A percentile compares a stretch with the other conserved stretches of the same genome.
phyloP scores from a whole-genome alignment of 1,140 invertebrate species.

The Brachionus manjavacas region DNA sequence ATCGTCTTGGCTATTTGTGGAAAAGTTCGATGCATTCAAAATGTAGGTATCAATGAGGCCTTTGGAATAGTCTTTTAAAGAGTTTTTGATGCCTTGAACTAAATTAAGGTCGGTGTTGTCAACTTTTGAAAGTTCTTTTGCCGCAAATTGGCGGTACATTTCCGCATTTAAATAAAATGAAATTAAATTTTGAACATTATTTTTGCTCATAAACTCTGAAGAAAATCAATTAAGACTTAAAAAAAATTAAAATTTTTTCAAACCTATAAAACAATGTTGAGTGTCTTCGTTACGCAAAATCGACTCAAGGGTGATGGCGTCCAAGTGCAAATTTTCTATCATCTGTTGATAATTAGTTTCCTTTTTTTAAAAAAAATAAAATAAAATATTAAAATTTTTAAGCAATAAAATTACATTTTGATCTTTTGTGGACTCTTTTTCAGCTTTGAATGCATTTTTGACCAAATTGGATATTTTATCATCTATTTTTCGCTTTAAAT shows the following conservation, averaged over 20 bases:
- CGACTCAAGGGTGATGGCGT: slow-evolving; percentile 69
- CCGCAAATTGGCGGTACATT: slow-evolving; percentile 44
- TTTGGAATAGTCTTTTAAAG: not conserved
- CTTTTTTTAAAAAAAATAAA: not conserved
- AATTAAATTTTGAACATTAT: slow-evolving; percentile 70
- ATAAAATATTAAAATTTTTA: not conserved
- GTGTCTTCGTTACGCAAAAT: slow-evolving; percentile 75
- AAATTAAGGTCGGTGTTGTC: not conserved
- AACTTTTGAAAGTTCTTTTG: slow-evolving; percentile 13
- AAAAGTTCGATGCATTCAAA: slow-evolving; percentile 1
- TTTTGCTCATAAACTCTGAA: slow-evolving; percentile 68
- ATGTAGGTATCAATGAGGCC: slow-evolving; percentile 30
- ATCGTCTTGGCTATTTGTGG: not conserved
- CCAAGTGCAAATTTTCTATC: slow-evolving; percentile 63
- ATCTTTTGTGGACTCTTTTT: slow-evolving; percentile 48
- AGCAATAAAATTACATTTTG: not conserved
- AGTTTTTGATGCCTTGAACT: not conserved
- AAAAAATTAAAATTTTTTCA: slow-evolving; percentile 13
- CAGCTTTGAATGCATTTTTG: slow-evolving; percentile 52
- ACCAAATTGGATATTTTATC: slow-evolving; percentile 63
- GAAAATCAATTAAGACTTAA: not conserved
- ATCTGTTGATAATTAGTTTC: slow-evolving; percentile 45
- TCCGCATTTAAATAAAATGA: slow-evolving; percentile 79
- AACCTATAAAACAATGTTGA: slow-evolving; percentile 70
- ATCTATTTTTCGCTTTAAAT: slow-evolving; percentile 72